phyloP scores from a whole-genome alignment of 2,888 invertebrate genomes.

The Scaptomyza tumidula region DNA sequence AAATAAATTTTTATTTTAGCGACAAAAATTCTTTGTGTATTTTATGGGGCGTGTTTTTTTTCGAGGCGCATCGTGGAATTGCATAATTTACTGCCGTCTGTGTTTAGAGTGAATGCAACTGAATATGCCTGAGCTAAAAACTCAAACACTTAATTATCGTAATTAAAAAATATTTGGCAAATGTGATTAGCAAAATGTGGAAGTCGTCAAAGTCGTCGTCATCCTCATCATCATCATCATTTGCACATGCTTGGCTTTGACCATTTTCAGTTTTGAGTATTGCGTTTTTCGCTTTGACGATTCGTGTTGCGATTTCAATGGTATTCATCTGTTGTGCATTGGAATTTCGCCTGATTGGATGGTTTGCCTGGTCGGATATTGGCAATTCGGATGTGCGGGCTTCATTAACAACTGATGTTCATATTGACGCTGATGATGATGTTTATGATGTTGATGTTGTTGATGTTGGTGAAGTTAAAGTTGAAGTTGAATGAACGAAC shows the following conservation, averaged over 20 bases:
- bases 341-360: slow-evolving; percentile 2
- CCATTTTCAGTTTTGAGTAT: slow-evolving; percentile 12
- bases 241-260: slow-evolving; percentile 18
- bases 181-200: slow-evolving; percentile 40
- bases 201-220: slow-evolving; percentile 17
- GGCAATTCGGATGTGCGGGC: slow-evolving; percentile 37
- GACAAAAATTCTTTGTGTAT: too few species aligned
- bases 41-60: too few species aligned
- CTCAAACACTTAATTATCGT: slow-evolving; percentile 52
- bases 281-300: slow-evolving; percentile 11
- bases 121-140: slow-evolving; percentile 19
- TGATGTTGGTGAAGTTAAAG: slow-evolving; percentile 13
- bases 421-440: too few species aligned
- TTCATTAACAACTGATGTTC: slow-evolving; percentile 22
- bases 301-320: not conserved
- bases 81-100: slow-evolving; percentile 25
- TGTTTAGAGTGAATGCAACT: not conserved
- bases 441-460: slow-evolving; percentile 19
- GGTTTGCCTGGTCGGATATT: slow-evolving; percentile 21
- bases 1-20: too few species aligned
- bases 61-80: not conserved
- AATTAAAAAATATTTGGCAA: slow-evolving; percentile 58
- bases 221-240: slow-evolving; percentile 15
- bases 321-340: not conserved
- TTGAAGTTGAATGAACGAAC: slow-evolving; percentile 48